Evolutionary conservation across 2,888 invertebrate genomes (phyloP).

Genomic region (Cephus sareptanus): DNA sequence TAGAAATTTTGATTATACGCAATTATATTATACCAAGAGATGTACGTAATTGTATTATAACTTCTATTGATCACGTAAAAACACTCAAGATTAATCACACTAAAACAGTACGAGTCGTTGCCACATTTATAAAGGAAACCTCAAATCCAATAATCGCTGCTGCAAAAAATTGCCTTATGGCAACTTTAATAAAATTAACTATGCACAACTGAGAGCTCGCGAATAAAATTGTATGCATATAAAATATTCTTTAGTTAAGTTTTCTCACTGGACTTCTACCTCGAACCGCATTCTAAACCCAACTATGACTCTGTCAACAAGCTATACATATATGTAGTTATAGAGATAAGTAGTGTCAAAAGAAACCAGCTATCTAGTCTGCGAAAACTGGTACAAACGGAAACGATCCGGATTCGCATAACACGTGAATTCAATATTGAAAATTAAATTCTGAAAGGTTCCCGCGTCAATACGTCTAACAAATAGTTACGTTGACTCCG

Average conservation of each 20-base stretch:
- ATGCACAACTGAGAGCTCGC: neutral
- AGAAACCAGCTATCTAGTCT: neutral
- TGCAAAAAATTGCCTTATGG: neutral
- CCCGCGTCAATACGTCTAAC: neutral
- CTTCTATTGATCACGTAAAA: neutral
- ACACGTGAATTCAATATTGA: neutral
- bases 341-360: neutral
- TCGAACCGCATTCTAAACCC: neutral
- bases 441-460: neutral
- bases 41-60: neutral
- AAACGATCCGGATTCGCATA: neutral
- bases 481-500: neutral
- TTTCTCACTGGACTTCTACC: neutral
- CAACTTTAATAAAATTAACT: neutral
- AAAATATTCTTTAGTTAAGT: neutral
- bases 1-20: neutral
- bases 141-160: neutral
- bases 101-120: neutral
- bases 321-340: neutral
- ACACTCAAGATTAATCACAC: neutral
- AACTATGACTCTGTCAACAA: neutral
- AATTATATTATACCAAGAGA: neutral
- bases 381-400: neutral
- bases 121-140: neutral
- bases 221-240: neutral